phyloP scores from a whole-genome alignment of 2,888 invertebrate species.

The Scotopteryx bipunctaria region DNA sequence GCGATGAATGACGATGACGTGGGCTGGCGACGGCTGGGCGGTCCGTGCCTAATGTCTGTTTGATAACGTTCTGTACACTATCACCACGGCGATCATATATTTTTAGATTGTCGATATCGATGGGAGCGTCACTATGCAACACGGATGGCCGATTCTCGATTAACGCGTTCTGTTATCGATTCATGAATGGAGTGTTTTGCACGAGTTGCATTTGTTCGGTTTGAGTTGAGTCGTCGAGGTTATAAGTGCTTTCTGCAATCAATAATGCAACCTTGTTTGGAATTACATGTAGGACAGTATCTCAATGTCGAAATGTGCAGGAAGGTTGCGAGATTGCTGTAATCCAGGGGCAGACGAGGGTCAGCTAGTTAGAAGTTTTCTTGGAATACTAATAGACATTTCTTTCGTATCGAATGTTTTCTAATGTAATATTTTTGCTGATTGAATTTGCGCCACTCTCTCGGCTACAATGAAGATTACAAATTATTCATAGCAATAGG shows the following conservation, averaged over 20 bases:
- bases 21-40: constrained; percentile 40
- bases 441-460: no score
- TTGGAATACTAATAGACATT: no score
- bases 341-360: constrained; percentile 2
- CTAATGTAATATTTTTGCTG: no score
- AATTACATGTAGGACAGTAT: constrained; percentile 41
- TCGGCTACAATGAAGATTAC: no score
- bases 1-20: constrained; percentile 79
- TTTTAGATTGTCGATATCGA: constrained; percentile 61
- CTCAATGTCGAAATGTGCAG: constrained; percentile 43
- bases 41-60: constrained; percentile 66
- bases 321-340: constrained; percentile 27
- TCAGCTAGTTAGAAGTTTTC: not conserved
- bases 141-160: constrained; percentile 8
- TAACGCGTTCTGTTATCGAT: constrained; percentile 21
- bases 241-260: constrained; percentile 44
- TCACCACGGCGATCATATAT: constrained; percentile 58
- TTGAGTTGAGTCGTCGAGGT: constrained; percentile 17
- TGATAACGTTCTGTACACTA: constrained; percentile 58
- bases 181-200: constrained; percentile 25
- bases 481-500: no score
- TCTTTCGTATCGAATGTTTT: no score
- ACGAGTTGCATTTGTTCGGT: constrained; percentile 6
- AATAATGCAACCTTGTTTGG: constrained; percentile 63
- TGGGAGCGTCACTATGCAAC: constrained; percentile 23